These are phyloP conservation scores for Takifugu flavidus DNA, from an alignment of 2,113 vertebrate genomes.

Conservation along the genomic window DNA sequence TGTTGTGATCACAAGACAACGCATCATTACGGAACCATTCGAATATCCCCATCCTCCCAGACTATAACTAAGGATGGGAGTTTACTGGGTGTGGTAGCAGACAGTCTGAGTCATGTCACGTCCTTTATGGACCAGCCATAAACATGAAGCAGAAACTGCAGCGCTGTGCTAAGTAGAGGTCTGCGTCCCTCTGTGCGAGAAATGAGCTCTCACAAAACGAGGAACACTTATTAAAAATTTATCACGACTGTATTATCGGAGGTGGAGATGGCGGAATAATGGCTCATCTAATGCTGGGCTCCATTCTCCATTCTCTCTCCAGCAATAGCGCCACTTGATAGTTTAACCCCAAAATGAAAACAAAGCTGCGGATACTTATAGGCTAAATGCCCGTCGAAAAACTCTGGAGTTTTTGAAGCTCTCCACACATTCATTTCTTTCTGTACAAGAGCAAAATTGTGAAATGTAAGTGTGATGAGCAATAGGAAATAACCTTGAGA, in stretches of 20 bases:
- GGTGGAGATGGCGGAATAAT: constrained; percentile 20
- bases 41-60: no score
- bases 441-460: no score
- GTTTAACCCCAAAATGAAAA: neutral
- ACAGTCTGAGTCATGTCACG: constrained; percentile 28
- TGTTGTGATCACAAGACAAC: no score
- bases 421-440: no score
- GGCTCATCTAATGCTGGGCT: constrained; percentile 24
- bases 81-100: constrained; percentile 46
- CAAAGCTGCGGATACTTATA: no score
- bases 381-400: no score
- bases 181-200: neutral
- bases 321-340: constrained; percentile 4
- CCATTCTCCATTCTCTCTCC: neutral
- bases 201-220: neutral
- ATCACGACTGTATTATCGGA: constrained; percentile 24
- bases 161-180: no score
- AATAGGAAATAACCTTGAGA: no score
- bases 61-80: constrained; percentile 27
- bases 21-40: no score
- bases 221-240: constrained; percentile 17
- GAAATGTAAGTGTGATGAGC: no score
- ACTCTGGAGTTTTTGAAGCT: no score
- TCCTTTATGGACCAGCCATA: constrained; percentile 21
- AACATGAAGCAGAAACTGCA: neutral